Evolutionary conservation across 2,888 invertebrate species (phyloP).

Genomic region (Brachyptera putata): DNA sequence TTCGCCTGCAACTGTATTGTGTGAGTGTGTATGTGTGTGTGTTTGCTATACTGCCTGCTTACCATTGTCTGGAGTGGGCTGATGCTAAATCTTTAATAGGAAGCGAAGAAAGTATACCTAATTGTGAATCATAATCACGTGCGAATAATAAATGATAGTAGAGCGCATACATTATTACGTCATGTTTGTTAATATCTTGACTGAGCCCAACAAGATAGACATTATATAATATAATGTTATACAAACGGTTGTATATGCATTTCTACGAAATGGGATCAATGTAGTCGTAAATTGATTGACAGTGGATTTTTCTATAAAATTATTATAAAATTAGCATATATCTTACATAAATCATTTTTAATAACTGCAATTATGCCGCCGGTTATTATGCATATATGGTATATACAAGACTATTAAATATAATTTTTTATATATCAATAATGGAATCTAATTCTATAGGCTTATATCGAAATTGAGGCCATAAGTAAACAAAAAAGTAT

Average conservation of each 20-base stretch:
- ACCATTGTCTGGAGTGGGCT: conserved; percentile 4
- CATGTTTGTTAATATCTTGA: neutral
- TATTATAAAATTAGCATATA: neutral
- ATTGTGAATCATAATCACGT: conserved; percentile 14
- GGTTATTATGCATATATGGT: too few species aligned
- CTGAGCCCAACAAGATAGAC: neutral
- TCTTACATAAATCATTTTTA: neutral
- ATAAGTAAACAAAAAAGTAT: too few species aligned
- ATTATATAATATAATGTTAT: neutral
- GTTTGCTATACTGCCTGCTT: neutral
- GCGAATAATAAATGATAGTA: conserved; percentile 14
- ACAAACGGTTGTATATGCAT: neutral
- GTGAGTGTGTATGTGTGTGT: neutral
- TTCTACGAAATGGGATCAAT: neutral
- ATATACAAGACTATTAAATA: too few species aligned
- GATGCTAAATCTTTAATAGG: conserved; percentile 6
- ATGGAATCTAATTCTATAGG: too few species aligned
- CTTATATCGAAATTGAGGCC: too few species aligned
- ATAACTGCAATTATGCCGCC: too few species aligned
- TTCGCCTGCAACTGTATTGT: neutral
- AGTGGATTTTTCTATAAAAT: neutral
- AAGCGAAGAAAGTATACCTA: conserved; percentile 19
- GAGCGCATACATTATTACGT: neutral
- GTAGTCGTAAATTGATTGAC: conserved; percentile 2
- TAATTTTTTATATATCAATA: too few species aligned